Percentiles rank a stretch among this genome's conserved stretches.
Conservation (phyloP, 2,888 invertebrate species). For the Phragmatobia fuliginosa region DNA sequence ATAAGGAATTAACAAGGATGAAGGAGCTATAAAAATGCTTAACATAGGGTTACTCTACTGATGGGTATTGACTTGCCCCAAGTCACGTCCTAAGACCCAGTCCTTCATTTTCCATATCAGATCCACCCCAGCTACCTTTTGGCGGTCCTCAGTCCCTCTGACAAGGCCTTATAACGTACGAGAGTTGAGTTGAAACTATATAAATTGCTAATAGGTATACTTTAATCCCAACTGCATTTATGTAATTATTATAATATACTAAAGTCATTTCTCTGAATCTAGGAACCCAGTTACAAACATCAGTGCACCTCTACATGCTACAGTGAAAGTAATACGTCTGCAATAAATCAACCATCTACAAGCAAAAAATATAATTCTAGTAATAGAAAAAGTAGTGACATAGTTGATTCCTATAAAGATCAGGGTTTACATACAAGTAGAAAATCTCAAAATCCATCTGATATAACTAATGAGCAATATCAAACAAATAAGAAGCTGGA, state of each 20-base stretch:
- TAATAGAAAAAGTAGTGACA: neutral
- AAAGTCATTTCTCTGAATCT: neutral
- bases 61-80: too few species aligned
- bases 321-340: neutral
- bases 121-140: too few species aligned
- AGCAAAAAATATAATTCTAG: neutral
- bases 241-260: neutral
- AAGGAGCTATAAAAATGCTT: too few species aligned
- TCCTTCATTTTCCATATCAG: too few species aligned
- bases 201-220: neutral
- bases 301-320: neutral
- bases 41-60: too few species aligned
- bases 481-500: neutral
- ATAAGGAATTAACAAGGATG: too few species aligned
- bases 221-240: neutral
- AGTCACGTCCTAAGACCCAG: too few species aligned
- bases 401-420: neutral
- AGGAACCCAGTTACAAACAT: neutral
- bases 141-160: too few species aligned
- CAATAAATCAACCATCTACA: too few species aligned
- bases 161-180: too few species aligned
- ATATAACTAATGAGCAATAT: neutral
- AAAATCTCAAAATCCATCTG: neutral
- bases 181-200: neutral
- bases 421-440: neutral